These are phyloP conservation scores for Osmerus mordax DNA, from an alignment of 2,113 vertebrate species.

Conservation along the genomic window DNA sequence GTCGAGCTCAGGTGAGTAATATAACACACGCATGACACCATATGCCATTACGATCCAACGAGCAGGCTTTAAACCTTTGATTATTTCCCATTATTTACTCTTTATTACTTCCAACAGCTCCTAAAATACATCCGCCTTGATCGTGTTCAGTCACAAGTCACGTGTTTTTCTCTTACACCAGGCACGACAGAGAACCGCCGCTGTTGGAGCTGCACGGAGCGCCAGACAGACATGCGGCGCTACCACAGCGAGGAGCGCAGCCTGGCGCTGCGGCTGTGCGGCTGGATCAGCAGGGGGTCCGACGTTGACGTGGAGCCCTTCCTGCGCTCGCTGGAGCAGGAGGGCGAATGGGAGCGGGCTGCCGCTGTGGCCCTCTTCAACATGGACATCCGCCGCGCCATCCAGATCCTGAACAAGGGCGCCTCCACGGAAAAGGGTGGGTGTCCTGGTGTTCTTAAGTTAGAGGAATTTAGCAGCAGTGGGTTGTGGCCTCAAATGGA, in stretches of 20 bases:
- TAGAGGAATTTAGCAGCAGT: no score
- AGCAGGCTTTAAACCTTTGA: neutral
- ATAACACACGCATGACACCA: neutral
- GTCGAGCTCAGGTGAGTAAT: slow-evolving; percentile 87
- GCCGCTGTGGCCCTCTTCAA: slow-evolving; percentile 96
- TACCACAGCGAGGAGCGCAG: slow-evolving; percentile 90
- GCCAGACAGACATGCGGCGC: slow-evolving; percentile 81
- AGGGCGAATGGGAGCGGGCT: slow-evolving; percentile 92
- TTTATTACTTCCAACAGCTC: no score
- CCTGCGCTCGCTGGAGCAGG: slow-evolving; percentile 87
- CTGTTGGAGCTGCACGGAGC: slow-evolving; percentile 88
- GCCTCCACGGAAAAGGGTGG: slow-evolving; percentile 88
- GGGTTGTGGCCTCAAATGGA: no score
- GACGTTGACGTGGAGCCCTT: slow-evolving; percentile 89
- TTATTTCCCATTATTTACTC: neutral
- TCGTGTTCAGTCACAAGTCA: no score
- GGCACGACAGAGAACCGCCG: slow-evolving; percentile 85
- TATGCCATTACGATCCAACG: no score
- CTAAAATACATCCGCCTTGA: no score
- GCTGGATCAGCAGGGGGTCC: slow-evolving; percentile 89
- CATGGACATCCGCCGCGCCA: slow-evolving; percentile 91
- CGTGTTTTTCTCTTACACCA: slow-evolving; percentile 42
- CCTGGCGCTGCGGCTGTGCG: slow-evolving; percentile 91
- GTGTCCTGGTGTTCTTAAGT: neutral
- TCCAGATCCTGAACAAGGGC: slow-evolving; percentile 95